Evolutionary conservation across 2,888 invertebrate genomes (phyloP).

Genomic region (Himalopsyche anomala): DNA sequence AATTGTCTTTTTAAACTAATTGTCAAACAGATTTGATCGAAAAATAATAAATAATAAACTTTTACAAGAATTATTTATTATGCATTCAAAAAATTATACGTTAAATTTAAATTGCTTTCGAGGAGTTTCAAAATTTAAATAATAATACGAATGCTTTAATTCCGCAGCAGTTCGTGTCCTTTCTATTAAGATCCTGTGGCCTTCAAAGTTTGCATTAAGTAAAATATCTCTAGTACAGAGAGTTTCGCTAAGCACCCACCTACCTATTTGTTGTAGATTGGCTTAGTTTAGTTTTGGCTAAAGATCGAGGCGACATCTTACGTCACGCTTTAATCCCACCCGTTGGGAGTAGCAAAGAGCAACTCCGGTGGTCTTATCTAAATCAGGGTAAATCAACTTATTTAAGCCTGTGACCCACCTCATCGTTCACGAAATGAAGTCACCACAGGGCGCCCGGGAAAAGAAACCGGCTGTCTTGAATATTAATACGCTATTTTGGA

Average conservation of each 20-base stretch:
- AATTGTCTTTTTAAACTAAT: no score
- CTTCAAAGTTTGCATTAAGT: conserved; percentile 19
- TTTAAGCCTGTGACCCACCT: conserved; percentile 21
- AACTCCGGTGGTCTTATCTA: conserved; percentile 14
- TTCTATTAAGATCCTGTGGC: not conserved
- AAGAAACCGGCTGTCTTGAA: conserved; percentile 14
- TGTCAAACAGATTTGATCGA: no score
- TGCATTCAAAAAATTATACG: no score
- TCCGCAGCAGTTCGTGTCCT: not conserved
- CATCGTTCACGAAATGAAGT: conserved; percentile 13
- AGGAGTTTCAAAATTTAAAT: not conserved
- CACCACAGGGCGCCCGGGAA: not conserved
- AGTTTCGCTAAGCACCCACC: conserved; percentile 13
- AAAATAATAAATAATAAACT: no score
- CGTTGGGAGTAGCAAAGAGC: conserved; percentile 1
- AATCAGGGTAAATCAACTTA: conserved; percentile 34
- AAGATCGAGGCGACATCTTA: conserved; percentile 30
- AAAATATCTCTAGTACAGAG: conserved; percentile 17
- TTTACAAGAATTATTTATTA: no score
- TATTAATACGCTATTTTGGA: conserved; percentile 3
- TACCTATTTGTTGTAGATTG: conserved; percentile 26
- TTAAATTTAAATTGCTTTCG: no score
- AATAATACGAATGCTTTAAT: conserved; percentile 6
- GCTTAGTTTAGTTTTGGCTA: conserved; percentile 25
- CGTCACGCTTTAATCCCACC: conserved; percentile 13